Evolutionary conservation across 2,797 vertebrate genomes (phyloP).

Genomic region (Danio aesculapii): DNA sequence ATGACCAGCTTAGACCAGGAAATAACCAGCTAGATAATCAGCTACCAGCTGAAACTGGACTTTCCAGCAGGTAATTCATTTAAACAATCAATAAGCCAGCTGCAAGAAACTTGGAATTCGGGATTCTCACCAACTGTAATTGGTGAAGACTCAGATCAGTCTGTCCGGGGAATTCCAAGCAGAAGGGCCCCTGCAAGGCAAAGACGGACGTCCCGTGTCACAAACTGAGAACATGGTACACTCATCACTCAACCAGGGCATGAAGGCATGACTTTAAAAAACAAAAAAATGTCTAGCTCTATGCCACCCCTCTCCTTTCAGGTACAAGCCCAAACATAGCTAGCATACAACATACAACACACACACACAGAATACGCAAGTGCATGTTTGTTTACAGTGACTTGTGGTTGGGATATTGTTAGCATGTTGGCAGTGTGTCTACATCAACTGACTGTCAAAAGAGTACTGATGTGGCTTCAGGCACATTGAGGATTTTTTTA

Average conservation of each 20-base stretch:
- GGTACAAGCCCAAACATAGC: slow-evolving; percentile 54
- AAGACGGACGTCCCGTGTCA: slow-evolving; percentile 85
- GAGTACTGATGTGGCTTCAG: not conserved
- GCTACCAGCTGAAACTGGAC: slow-evolving; percentile 52
- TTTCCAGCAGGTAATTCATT: slow-evolving; percentile 61
- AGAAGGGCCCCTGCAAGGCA: slow-evolving; percentile 86
- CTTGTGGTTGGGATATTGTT: slow-evolving; percentile 46
- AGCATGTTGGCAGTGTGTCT: slow-evolving; percentile 16
- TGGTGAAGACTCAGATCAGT: slow-evolving; percentile 85
- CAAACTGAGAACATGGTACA: slow-evolving; percentile 79
- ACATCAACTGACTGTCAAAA: not conserved
- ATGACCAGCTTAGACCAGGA: not conserved
- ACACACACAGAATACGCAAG: slow-evolving; percentile 63
- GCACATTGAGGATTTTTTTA: not conserved
- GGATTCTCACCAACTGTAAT: slow-evolving; percentile 86
- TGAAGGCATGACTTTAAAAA: slow-evolving; percentile 72
- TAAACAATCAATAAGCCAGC: slow-evolving; percentile 73
- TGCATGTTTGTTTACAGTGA: slow-evolving; percentile 38
- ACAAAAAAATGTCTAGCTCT: slow-evolving; percentile 51
- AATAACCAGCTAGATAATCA: slow-evolving; percentile 45
- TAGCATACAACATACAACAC: slow-evolving; percentile 62
- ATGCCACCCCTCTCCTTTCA: slow-evolving; percentile 65
- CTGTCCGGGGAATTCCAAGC: slow-evolving; percentile 85
- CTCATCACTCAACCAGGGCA: slow-evolving; percentile 63
- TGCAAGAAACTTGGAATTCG: slow-evolving; percentile 76